Conservation (phyloP, 1,140 invertebrate genomes). For the Zaprionus nigranus region DNA sequence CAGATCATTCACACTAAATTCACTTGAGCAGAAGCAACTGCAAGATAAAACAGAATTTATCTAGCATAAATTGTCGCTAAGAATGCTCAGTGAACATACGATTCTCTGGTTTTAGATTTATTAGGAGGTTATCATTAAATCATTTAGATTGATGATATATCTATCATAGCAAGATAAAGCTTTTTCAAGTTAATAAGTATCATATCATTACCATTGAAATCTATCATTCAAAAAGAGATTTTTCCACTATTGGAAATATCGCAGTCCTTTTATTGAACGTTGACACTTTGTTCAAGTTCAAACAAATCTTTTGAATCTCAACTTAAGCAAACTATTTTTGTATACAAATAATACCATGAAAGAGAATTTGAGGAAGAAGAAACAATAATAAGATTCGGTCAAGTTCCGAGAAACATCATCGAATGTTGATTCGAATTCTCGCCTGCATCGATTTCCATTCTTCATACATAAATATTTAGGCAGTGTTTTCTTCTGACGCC, state of each 20-base stretch:
- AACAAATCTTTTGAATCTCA: neutral
- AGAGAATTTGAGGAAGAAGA: neutral
- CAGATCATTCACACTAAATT: conserved; percentile 32
- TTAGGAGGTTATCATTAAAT: neutral
- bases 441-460: conserved; percentile 54
- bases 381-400: conserved; percentile 31
- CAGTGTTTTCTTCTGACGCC: conserved; percentile 29
- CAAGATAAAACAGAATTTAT: neutral
- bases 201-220: too few species aligned
- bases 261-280: neutral
- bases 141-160: neutral
- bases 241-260: neutral
- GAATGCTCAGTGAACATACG: neutral
- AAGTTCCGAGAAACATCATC: conserved; percentile 56
- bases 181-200: too few species aligned
- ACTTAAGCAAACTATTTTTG: neutral
- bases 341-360: neutral
- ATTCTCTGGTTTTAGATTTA: neutral
- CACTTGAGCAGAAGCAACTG: neutral
- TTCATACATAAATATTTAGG: conserved; percentile 75
- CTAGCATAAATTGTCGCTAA: neutral
- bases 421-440: conserved; percentile 52
- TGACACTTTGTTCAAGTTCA: neutral
- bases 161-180: neutral
- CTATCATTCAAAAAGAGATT: too few species aligned